phyloP scores from a whole-genome alignment of 2,113 vertebrate genomes.

The Bungarus multicinctus region DNA sequence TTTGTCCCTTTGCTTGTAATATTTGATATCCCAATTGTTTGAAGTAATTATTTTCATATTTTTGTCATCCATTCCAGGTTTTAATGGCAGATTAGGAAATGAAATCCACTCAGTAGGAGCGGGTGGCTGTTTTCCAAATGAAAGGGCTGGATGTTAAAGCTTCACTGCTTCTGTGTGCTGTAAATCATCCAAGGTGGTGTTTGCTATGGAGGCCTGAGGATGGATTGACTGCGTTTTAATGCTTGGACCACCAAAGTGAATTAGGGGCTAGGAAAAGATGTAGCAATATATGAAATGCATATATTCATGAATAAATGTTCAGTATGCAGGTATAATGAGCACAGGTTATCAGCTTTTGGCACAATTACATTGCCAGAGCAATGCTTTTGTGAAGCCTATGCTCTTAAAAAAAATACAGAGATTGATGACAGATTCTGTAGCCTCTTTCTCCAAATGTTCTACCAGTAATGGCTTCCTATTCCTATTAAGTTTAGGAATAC shows the following conservation, averaged over 20 bases:
- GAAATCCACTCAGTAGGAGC: neutral
- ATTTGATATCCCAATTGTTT: neutral
- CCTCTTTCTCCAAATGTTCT: slow-evolving; percentile 36
- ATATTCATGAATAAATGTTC: neutral
- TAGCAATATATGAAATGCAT: neutral
- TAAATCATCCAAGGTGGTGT: neutral
- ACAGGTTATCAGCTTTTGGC: slow-evolving; percentile 16
- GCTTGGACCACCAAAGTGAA: neutral
- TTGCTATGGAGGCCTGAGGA: neutral
- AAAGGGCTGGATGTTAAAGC: neutral
- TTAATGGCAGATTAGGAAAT: neutral
- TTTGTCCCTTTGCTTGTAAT: neutral
- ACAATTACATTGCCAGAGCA: neutral
- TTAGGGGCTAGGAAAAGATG: neutral
- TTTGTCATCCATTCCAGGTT: neutral
- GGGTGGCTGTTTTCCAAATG: neutral
- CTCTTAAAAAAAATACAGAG: slow-evolving; percentile 8
- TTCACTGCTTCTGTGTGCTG: neutral
- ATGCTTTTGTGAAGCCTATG: neutral
- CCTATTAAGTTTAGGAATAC: slow-evolving; percentile 34
- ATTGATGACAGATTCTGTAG: slow-evolving; percentile 5
- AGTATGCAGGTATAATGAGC: neutral
- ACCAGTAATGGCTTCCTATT: neutral
- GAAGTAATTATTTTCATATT: neutral
- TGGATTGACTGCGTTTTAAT: neutral